These are phyloP conservation scores for Pseudorectes ferrugineus DNA, from an alignment of 2,113 vertebrate genomes.

Conservation along the genomic window DNA sequence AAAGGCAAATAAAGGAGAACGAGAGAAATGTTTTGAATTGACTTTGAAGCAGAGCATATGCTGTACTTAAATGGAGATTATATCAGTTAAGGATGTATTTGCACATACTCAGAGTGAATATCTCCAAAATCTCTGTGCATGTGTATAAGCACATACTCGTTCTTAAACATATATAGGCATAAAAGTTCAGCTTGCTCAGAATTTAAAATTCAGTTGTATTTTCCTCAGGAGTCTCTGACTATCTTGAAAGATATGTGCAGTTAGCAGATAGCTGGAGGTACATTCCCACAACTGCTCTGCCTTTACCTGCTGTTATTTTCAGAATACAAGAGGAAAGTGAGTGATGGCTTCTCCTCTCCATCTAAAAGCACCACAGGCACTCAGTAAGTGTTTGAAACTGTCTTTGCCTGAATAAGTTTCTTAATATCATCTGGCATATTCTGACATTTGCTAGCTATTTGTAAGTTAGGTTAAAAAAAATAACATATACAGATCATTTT, in stretches of 20 bases:
- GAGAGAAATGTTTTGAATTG: not conserved
- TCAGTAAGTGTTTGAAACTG: not conserved
- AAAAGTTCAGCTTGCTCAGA: not conserved
- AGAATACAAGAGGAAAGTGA: not conserved
- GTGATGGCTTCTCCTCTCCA: not conserved
- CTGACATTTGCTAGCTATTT: slow-evolving; percentile 18
- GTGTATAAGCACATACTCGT: not conserved
- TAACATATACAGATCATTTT: not conserved
- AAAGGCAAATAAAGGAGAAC: not conserved
- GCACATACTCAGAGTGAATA: not conserved
- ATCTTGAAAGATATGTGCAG: not conserved
- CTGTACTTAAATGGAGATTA: not conserved
- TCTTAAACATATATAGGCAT: not conserved
- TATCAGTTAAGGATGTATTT: not conserved
- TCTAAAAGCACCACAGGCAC: slow-evolving; percentile 20
- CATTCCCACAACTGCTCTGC: not conserved
- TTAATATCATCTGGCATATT: slow-evolving; percentile 10
- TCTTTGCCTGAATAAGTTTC: slow-evolving; percentile 5
- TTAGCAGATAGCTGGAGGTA: slow-evolving; percentile 22
- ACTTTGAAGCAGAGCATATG: not conserved
- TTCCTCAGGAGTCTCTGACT: slow-evolving; percentile 3
- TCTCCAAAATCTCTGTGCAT: not conserved
- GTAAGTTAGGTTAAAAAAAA: not conserved
- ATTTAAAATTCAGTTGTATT: not conserved
- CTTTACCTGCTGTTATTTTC: not conserved